phyloP scores from a whole-genome alignment of 2,113 vertebrate genomes.

The Bostrychus sinensis region DNA sequence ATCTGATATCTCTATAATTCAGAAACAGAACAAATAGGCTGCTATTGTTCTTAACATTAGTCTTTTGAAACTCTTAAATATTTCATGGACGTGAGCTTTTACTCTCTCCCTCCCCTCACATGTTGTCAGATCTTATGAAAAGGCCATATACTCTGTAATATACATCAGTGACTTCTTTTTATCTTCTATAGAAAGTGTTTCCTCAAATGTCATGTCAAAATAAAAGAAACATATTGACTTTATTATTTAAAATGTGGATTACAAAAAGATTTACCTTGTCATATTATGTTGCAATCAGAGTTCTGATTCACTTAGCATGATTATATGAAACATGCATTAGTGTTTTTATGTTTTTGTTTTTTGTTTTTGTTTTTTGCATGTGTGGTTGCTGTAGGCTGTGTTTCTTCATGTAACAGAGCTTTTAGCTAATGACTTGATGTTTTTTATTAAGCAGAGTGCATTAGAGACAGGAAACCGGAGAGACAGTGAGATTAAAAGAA shows the following conservation, averaged over 20 bases:
- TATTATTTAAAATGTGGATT: slow-evolving; percentile 41
- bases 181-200: neutral
- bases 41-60: neutral
- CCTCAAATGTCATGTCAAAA: neutral
- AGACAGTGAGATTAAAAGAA: slow-evolving; percentile 8
- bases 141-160: neutral
- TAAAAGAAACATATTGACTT: neutral
- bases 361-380: no score
- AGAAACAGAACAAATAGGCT: no score
- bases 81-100: slow-evolving; percentile 20
- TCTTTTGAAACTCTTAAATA: slow-evolving; percentile 26
- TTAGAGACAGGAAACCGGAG: slow-evolving; percentile 11
- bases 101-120: neutral
- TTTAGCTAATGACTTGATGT: slow-evolving; percentile 7
- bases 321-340: neutral
- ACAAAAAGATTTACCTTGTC: neutral
- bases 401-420: slow-evolving; percentile 6
- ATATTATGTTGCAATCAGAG: no score
- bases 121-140: slow-evolving; percentile 2
- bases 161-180: neutral
- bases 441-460: slow-evolving; percentile 5
- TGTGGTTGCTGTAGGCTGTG: neutral
- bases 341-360: neutral
- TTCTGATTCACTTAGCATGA: neutral
- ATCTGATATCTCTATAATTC: no score